Evolutionary conservation across 2,888 invertebrate species (phyloP).

Genomic region (Amblyjoppa proteus): DNA sequence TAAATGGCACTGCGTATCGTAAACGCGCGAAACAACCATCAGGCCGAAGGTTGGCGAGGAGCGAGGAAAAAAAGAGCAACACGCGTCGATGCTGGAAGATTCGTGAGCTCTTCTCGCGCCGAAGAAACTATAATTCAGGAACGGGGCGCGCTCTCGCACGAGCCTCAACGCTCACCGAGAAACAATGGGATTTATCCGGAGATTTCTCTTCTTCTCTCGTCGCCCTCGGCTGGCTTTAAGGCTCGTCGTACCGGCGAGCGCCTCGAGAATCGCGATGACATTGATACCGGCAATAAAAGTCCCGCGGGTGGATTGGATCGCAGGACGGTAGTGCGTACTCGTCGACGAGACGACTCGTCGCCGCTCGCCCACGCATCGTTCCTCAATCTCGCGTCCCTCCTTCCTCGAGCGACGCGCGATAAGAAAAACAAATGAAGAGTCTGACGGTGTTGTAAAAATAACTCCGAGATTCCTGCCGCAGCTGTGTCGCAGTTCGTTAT

Average conservation of each 20-base stretch:
- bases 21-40: conserved; percentile 80
- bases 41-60: conserved; percentile 25
- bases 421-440: conserved; percentile 41
- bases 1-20: conserved; percentile 74
- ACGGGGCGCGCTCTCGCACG: conserved; percentile 9
- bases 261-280: conserved; percentile 65
- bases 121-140: conserved; percentile 34
- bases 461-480: background rate
- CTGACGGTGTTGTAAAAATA: background rate
- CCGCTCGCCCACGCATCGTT: conserved; percentile 47
- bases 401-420: conserved; percentile 21
- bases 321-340: conserved; percentile 53
- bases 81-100: conserved; percentile 39
- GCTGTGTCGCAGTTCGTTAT: background rate
- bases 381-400: conserved; percentile 36
- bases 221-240: conserved; percentile 16
- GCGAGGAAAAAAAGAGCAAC: conserved; percentile 31
- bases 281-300: conserved; percentile 69
- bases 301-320: conserved; percentile 55
- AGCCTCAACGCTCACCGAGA: conserved; percentile 17
- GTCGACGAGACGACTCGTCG: conserved; percentile 1
- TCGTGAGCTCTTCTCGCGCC: conserved; percentile 22
- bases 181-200: conserved; percentile 66
- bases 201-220: conserved; percentile 56
- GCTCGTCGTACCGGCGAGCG: conserved; percentile 30